phyloP scores from a whole-genome alignment of 2,888 invertebrate genomes.

The Thymelicus sylvestris region DNA sequence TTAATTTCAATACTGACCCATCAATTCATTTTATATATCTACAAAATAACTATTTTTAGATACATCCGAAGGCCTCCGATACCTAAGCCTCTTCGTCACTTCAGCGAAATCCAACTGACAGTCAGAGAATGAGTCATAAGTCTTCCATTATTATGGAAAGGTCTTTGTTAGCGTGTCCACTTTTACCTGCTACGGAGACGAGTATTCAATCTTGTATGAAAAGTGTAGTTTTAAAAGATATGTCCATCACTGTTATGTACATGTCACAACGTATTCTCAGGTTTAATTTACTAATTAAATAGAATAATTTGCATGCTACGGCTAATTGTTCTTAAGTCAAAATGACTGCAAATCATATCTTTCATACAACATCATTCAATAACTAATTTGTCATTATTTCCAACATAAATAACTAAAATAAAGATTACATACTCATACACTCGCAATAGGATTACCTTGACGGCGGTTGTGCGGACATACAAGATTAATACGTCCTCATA shows the following conservation, averaged over 20 bases:
- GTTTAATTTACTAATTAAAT: too few relatives aligned
- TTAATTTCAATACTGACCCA: background rate
- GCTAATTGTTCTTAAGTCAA: too few relatives aligned
- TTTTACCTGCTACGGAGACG: constrained; percentile 51
- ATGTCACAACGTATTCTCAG: background rate
- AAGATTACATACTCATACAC: too few relatives aligned
- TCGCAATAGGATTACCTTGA: too few relatives aligned
- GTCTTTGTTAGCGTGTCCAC: constrained; percentile 52
- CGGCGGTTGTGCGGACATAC: too few relatives aligned
- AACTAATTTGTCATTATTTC: too few relatives aligned
- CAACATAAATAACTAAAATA: too few relatives aligned
- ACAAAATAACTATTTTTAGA: constrained; percentile 35
- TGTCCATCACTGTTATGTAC: constrained; percentile 13
- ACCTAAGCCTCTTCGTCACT: constrained; percentile 47
- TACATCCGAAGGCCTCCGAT: constrained; percentile 32
- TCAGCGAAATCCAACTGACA: constrained; percentile 53
- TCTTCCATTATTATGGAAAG: constrained; percentile 50
- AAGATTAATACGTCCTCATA: too few relatives aligned
- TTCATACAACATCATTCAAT: too few relatives aligned
- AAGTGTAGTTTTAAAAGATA: constrained; percentile 13
- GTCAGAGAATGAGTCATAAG: constrained; percentile 59
- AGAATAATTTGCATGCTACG: too few relatives aligned
- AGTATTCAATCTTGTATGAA: constrained; percentile 21
- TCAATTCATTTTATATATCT: background rate
- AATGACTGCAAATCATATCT: too few relatives aligned